Evolutionary conservation across 1,140 invertebrate species (phyloP).

Genomic region (Spodoptera litura): DNA sequence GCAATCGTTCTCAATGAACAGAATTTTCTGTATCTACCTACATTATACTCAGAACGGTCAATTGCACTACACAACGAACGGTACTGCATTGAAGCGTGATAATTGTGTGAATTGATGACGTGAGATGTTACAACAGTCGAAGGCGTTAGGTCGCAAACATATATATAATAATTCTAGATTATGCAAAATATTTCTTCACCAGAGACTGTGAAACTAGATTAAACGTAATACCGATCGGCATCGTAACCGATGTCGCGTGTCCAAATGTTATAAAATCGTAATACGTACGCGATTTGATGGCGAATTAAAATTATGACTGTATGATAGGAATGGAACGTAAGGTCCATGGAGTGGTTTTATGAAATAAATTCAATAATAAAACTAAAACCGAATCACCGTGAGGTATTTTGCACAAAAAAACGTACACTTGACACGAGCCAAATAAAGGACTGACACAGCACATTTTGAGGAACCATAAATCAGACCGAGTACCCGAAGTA

Average conservation of each 20-base stretch:
- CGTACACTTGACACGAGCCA: too few relatives aligned
- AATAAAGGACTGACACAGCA: too few relatives aligned
- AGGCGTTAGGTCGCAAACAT: conserved; percentile 2
- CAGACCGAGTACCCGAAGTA: background rate
- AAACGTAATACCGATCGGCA: conserved; percentile 34
- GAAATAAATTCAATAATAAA: conserved; percentile 6
- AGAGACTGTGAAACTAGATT: conserved; percentile 37
- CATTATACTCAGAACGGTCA: conserved; percentile 18
- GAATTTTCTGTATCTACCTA: conserved; percentile 8
- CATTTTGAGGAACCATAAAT: background rate
- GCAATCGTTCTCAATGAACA: background rate
- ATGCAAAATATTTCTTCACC: conserved; percentile 41
- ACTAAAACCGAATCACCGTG: too few relatives aligned
- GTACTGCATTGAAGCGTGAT: conserved; percentile 21
- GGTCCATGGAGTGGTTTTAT: conserved; percentile 6
- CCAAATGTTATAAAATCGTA: conserved; percentile 22
- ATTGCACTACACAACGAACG: conserved; percentile 1
- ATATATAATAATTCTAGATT: background rate
- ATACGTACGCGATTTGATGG: conserved; percentile 38
- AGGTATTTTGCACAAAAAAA: too few relatives aligned
- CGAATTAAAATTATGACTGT: conserved; percentile 27
- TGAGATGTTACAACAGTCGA: conserved; percentile 15
- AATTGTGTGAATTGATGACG: conserved; percentile 41
- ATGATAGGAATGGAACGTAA: background rate
- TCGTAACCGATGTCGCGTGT: conserved; percentile 39